phyloP scores from a whole-genome alignment of 2,888 invertebrate species.

The Girardia tigrina region DNA sequence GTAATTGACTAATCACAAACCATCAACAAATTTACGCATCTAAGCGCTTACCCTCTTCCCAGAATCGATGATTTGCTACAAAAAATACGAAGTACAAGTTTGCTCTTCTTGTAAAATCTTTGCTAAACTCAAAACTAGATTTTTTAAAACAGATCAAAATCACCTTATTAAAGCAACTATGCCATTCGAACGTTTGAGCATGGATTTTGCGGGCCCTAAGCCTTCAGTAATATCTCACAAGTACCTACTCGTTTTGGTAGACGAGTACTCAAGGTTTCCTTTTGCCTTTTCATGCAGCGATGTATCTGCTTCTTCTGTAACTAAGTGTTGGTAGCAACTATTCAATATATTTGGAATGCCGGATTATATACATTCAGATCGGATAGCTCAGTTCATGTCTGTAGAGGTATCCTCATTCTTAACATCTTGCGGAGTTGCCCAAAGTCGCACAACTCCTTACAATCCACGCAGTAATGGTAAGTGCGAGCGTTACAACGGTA shows the following conservation, averaged over 20 bases:
- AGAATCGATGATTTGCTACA: conserved; percentile 36
- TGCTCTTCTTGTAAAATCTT: too few relatives aligned
- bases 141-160: conserved; percentile 24
- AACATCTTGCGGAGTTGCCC: too few relatives aligned
- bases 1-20: conserved; percentile 33
- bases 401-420: too few relatives aligned
- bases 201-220: conserved; percentile 38
- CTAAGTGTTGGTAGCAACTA: too few relatives aligned
- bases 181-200: conserved; percentile 37
- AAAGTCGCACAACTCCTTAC: too few relatives aligned
- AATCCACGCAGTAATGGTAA: too few relatives aligned
- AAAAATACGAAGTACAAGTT: too few relatives aligned
- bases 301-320: too few relatives aligned
- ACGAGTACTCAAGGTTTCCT: conserved; percentile 38
- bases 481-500: conserved; percentile 31
- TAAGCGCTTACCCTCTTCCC: conserved; percentile 34
- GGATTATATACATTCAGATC: too few relatives aligned
- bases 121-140: conserved; percentile 35
- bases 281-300: conserved; percentile 38
- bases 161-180: conserved; percentile 38
- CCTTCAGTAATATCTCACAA: conserved; percentile 35
- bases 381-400: too few relatives aligned
- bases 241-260: conserved; percentile 38
- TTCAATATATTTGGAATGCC: too few relatives aligned
- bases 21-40: conserved; percentile 30